Conservation (phyloP, 2,888 invertebrate genomes). For the Microctonus aethiopoides region DNA sequence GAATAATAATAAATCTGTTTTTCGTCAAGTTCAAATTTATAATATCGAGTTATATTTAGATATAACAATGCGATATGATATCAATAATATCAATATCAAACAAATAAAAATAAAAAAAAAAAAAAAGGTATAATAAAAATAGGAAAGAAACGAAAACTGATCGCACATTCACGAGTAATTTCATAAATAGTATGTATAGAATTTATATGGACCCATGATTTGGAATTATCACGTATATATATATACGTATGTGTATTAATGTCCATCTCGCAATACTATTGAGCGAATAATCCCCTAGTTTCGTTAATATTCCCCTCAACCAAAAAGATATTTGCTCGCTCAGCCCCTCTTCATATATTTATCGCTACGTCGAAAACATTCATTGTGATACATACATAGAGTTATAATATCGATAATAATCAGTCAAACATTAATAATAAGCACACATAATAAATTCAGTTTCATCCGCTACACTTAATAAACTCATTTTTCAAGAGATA, state of each 20-base stretch:
- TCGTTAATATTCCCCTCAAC: background rate
- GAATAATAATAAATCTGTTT: background rate
- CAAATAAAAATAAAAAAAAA: too few relatives aligned
- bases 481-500: background rate
- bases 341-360: background rate
- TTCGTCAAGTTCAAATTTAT: background rate
- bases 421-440: background rate
- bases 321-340: background rate
- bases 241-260: background rate
- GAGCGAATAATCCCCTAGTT: slow-evolving; percentile 1
- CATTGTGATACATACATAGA: slow-evolving; percentile 2
- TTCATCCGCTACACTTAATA: background rate
- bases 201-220: background rate
- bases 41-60: background rate
- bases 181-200: background rate
- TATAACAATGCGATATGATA: too few relatives aligned
- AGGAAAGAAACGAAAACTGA: background rate
- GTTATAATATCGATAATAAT: background rate
- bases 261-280: slow-evolving; percentile 8
- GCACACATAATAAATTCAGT: background rate
- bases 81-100: too few relatives aligned
- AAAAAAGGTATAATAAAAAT: background rate
- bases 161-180: background rate
- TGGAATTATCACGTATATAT: background rate
- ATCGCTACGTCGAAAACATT: slow-evolving; percentile 1